A percentile compares a stretch with the other conserved stretches of the same genome.
phyloP scores from a whole-genome alignment of 2,888 invertebrate genomes.

The Chrysodeixis includens region DNA sequence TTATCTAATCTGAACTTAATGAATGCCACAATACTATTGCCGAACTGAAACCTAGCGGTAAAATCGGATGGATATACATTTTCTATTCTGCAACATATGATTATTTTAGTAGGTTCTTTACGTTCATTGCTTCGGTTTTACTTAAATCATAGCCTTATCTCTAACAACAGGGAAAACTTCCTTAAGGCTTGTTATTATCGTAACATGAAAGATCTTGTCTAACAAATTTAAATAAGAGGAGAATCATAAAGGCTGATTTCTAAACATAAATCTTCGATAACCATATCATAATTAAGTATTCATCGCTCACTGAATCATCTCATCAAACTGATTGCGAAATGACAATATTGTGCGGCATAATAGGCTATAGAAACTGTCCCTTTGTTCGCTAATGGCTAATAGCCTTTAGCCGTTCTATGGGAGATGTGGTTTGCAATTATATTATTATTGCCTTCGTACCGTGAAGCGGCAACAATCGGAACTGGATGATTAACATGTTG shows the following conservation, averaged over 20 bases:
- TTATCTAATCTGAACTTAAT: constrained; percentile 86
- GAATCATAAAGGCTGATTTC: constrained; percentile 3
- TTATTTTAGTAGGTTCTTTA: no score
- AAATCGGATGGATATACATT: constrained; percentile 31
- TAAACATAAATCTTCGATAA: constrained; percentile 25
- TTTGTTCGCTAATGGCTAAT: constrained; percentile 56
- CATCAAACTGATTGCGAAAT: constrained; percentile 49
- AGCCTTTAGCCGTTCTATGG: constrained; percentile 36
- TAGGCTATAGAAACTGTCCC: constrained; percentile 48
- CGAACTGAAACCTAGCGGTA: constrained; percentile 56
- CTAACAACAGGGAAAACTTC: background rate
- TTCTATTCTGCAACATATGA: background rate
- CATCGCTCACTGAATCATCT: constrained; percentile 43
- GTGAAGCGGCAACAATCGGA: constrained; percentile 60
- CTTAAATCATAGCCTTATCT: background rate
- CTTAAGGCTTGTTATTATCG: background rate
- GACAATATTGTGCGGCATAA: constrained; percentile 47
- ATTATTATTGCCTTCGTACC: constrained; percentile 58
- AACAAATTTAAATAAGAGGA: background rate
- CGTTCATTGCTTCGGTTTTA: background rate
- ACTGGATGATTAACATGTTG: constrained; percentile 60
- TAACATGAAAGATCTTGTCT: background rate
- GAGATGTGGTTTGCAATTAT: constrained; percentile 56
- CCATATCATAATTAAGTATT: constrained; percentile 44
- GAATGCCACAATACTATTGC: constrained; percentile 80